Conservation (phyloP, 2,113 vertebrate species). For the Sturnus vulgaris region DNA sequence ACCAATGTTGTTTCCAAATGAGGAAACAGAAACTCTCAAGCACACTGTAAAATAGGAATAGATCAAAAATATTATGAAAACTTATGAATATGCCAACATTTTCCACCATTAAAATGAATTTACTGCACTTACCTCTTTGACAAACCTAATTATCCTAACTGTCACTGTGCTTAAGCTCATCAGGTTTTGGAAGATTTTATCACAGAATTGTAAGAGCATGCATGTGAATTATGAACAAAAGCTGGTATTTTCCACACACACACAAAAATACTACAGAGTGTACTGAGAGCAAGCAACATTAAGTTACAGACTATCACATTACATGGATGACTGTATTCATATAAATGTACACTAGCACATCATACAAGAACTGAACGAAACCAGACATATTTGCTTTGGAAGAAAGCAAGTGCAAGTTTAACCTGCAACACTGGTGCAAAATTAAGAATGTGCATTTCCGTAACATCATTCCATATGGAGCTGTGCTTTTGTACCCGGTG, state of each 20-base stretch:
- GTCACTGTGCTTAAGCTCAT: neutral
- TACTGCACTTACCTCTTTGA: neutral
- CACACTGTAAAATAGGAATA: neutral
- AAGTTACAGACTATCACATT: neutral
- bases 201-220: neutral
- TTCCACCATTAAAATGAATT: neutral
- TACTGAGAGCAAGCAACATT: neutral
- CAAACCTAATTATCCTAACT: neutral
- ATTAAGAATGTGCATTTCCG: neutral
- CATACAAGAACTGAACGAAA: neutral
- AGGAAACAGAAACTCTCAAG: neutral
- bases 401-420: neutral
- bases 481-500: neutral
- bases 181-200: neutral
- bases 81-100: neutral
- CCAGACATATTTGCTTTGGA: neutral
- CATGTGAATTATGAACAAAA: neutral
- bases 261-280: neutral
- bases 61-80: neutral
- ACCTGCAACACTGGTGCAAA: neutral
- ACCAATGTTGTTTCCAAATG: neutral
- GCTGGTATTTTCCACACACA: neutral
- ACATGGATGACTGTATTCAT: neutral
- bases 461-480: rapidly evolving
- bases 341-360: neutral